Percentiles rank a stretch among this genome's conserved stretches.
These are phyloP conservation scores for Ciconia maguari DNA, from an alignment of 2,113 vertebrate genomes.

Conservation along the genomic window DNA sequence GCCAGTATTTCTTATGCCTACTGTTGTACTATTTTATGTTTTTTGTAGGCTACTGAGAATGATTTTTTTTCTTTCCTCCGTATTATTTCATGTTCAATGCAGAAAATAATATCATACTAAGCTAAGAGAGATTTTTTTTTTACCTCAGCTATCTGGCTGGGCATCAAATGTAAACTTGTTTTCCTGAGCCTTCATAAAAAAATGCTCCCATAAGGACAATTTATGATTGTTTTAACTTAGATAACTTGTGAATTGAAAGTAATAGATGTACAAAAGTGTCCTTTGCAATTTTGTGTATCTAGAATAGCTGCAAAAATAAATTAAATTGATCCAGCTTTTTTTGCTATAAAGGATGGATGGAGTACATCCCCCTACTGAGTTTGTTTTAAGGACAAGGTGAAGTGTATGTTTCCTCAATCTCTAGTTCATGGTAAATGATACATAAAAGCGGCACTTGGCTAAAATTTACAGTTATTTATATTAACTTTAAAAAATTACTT, in stretches of 20 bases:
- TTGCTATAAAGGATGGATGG: neutral
- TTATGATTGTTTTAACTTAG: neutral
- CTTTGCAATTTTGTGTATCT: neutral
- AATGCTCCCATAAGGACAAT: neutral
- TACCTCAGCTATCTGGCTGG: neutral
- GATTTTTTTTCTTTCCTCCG: neutral
- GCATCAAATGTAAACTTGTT: neutral
- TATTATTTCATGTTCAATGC: neutral
- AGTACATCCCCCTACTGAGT: neutral
- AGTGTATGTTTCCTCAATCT: neutral
- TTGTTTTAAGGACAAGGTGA: neutral
- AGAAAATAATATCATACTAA: neutral
- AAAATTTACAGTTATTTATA: neutral
- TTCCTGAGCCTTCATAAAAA: neutral
- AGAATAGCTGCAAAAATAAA: neutral
- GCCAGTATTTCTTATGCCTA: neutral
- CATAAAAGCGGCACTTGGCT: neutral
- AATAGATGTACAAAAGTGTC: neutral
- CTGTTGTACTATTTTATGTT: neutral
- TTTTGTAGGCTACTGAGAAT: neutral
- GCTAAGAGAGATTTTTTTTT: neutral
- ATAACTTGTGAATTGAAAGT: neutral
- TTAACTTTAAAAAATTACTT: neutral
- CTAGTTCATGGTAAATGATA: neutral
- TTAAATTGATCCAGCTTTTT: neutral